A percentile compares a stretch with the other conserved stretches of the same genome.
Conservation (phyloP, 92 coral and sea anemone species). For the Palythoa grandis region DNA sequence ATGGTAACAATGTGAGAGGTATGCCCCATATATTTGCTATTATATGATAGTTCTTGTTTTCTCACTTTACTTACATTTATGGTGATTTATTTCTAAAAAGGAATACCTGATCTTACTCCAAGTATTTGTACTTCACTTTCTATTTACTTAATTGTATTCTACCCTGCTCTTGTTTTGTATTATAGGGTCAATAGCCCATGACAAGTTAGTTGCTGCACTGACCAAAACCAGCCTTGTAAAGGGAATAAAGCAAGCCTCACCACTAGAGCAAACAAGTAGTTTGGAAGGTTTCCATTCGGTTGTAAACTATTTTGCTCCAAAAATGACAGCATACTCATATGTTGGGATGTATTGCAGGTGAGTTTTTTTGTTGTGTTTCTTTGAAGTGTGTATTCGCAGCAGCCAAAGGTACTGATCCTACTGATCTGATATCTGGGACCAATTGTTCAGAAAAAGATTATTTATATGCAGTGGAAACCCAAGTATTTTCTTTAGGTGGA, state of each 20-base stretch:
- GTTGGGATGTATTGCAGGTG: slow-evolving; percentile 16
- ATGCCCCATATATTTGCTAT: too few relatives aligned
- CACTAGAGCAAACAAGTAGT: slow-evolving; percentile 9
- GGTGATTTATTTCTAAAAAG: neutral
- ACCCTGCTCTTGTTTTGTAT: neutral
- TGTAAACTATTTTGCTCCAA: neutral
- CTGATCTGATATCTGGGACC: neutral
- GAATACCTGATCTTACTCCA: neutral
- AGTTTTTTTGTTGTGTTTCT: neutral
- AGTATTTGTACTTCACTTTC: neutral
- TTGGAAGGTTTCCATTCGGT: neutral
- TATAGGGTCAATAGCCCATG: neutral
- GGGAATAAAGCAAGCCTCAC: slow-evolving; percentile 6
- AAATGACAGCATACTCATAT: neutral
- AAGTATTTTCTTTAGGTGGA: neutral
- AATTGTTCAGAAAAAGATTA: neutral
- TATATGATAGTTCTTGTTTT: too few relatives aligned
- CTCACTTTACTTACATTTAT: too few relatives aligned
- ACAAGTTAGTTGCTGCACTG: neutral
- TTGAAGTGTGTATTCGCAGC: neutral
- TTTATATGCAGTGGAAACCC: neutral
- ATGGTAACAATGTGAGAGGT: too few relatives aligned
- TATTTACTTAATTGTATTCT: neutral
- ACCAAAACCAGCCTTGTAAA: neutral
- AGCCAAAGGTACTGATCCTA: neutral